Evolutionary conservation across 2,113 vertebrate species (phyloP).

Genomic region (Neodontobutis hainanensis): DNA sequence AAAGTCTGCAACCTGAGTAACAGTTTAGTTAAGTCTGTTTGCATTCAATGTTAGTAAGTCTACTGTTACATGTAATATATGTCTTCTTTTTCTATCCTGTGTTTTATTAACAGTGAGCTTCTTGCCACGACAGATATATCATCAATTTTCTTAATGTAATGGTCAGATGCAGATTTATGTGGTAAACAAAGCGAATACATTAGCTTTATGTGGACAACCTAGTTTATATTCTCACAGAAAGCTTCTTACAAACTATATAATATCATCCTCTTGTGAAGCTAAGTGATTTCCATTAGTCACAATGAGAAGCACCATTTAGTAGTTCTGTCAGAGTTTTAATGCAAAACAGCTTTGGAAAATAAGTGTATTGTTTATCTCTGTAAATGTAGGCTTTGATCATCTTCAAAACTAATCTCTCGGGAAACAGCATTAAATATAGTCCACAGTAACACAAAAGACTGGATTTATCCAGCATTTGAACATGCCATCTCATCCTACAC

Average conservation of each 20-base stretch:
- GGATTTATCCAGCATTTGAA: too few species aligned
- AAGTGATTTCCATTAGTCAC: slow-evolving; percentile 31
- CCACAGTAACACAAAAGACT: too few species aligned
- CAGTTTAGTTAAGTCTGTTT: too few species aligned
- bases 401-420: too few species aligned
- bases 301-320: slow-evolving; percentile 22
- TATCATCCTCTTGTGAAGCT: background rate
- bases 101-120: background rate
- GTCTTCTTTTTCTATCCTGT: too few species aligned
- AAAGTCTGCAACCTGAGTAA: too few species aligned
- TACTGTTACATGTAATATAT: too few species aligned
- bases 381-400: background rate
- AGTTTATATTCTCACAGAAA: slow-evolving; percentile 1
- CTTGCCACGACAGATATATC: background rate
- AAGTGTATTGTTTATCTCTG: background rate
- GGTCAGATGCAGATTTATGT: background rate
- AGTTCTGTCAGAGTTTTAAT: slow-evolving; percentile 14
- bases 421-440: too few species aligned
- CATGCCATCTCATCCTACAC: too few species aligned
- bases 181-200: background rate
- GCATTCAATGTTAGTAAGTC: too few species aligned
- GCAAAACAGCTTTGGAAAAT: background rate
- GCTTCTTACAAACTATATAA: background rate
- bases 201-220: background rate
- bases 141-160: background rate